Evolutionary conservation across 2,113 vertebrate genomes (phyloP).

Genomic region (Siphamia tubifer): DNA sequence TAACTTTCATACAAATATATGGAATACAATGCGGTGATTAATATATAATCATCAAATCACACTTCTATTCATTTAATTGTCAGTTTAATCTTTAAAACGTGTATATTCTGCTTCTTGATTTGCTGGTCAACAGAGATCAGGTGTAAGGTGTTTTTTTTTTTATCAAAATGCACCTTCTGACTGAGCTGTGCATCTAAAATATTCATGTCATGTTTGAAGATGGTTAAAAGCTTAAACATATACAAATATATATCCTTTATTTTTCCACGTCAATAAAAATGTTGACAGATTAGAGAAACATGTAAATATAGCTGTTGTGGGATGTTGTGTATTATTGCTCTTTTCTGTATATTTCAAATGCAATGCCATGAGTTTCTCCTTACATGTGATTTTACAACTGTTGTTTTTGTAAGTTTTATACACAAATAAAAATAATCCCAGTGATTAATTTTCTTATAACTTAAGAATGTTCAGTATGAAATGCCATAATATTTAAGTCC

Average conservation of each 20-base stretch:
- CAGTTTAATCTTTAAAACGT: neutral
- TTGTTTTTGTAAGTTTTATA: conserved; percentile 10
- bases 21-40: too few species aligned
- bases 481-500: too few species aligned
- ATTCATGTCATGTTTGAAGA: neutral
- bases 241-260: neutral
- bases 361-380: neutral
- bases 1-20: too few species aligned
- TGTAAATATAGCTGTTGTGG: neutral
- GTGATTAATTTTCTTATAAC: neutral
- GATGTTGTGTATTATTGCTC: neutral
- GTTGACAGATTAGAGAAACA: neutral
- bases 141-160: neutral
- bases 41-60: neutral
- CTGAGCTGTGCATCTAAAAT: neutral
- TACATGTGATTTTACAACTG: neutral
- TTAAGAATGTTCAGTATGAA: neutral
- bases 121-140: neutral
- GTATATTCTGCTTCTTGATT: neutral
- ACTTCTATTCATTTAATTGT: neutral
- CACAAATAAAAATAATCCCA: conserved; percentile 1
- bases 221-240: neutral
- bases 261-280: too few species aligned
- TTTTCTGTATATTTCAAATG: conserved; percentile 1
- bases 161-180: neutral